Percentiles rank a stretch among this genome's conserved stretches.
Conservation (phyloP, 2,797 vertebrate species). For the Rhabdophis nuchalis region DNA sequence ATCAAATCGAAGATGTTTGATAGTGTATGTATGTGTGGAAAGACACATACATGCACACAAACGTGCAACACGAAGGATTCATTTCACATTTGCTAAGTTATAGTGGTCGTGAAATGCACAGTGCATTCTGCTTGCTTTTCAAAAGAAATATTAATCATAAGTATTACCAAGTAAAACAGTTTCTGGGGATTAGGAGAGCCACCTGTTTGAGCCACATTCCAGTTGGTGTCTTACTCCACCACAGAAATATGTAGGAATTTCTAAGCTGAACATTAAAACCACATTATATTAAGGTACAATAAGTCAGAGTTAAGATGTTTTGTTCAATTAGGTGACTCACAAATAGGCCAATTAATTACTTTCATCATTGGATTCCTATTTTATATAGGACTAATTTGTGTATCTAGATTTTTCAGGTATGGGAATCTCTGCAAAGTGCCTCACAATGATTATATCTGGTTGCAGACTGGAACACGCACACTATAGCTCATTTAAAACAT, state of each 20-base stretch:
- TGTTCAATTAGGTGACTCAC: constrained; percentile 65
- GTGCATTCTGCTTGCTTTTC: constrained; percentile 69
- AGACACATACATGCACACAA: constrained; percentile 71
- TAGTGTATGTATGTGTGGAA: constrained; percentile 70
- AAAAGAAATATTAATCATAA: constrained; percentile 73
- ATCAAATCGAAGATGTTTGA: constrained; percentile 73
- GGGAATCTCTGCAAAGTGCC: constrained; percentile 67
- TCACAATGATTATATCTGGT: constrained; percentile 66
- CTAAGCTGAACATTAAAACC: constrained; percentile 68
- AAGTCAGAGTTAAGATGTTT: constrained; percentile 55
- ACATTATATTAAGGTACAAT: constrained; percentile 68
- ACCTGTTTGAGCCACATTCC: constrained; percentile 68
- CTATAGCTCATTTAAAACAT: constrained; percentile 73
- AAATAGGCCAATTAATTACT: constrained; percentile 62
- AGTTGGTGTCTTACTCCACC: constrained; percentile 59
- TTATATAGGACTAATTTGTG: constrained; percentile 59
- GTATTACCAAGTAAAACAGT: constrained; percentile 69
- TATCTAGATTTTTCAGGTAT: constrained; percentile 63
- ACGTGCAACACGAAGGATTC: constrained; percentile 72
- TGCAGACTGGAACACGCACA: constrained; percentile 70
- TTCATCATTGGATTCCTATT: constrained; percentile 66
- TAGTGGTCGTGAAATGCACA: constrained; percentile 76
- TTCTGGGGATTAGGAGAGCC: constrained; percentile 64
- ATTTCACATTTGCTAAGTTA: constrained; percentile 78
- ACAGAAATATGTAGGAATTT: constrained; percentile 65